Percentiles rank a stretch among this genome's conserved stretches.
These are phyloP conservation scores for Prolemur simus DNA, from an alignment of 2,113 vertebrate genomes.

Conservation along the genomic window DNA sequence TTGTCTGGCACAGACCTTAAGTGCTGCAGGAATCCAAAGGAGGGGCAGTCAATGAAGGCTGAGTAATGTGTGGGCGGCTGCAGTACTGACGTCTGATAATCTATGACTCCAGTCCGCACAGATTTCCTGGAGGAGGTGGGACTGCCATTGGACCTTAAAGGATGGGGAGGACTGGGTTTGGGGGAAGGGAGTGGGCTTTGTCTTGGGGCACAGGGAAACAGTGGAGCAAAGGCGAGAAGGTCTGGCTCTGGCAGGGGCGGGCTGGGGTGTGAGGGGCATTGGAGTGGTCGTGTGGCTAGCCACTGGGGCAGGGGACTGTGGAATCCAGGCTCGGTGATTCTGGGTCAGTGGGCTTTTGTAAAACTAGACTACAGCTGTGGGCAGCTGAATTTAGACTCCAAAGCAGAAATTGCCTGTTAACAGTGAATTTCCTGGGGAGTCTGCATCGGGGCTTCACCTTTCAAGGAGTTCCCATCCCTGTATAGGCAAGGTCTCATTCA, in stretches of 20 bases:
- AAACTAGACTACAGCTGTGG: neutral
- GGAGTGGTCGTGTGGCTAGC: neutral
- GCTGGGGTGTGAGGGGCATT: neutral
- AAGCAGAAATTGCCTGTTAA: neutral
- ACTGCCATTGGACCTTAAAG: neutral
- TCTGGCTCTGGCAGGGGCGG: neutral
- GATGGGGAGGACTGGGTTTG: neutral
- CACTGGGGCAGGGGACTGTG: neutral
- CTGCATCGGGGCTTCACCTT: neutral
- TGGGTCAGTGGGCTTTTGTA: neutral
- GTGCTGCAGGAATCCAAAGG: constrained; percentile 15
- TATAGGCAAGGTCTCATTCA: neutral
- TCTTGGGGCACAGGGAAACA: neutral
- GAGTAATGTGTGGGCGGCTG: neutral
- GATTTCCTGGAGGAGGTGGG: constrained; percentile 31
- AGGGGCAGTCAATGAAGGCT: constrained; percentile 14
- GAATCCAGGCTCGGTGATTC: neutral
- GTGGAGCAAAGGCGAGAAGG: neutral
- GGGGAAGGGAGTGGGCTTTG: neutral
- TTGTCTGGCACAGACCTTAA: neutral
- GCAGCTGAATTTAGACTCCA: neutral
- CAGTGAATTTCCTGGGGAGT: neutral
- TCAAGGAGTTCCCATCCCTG: neutral
- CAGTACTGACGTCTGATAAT: neutral
- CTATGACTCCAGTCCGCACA: neutral